phyloP scores from a whole-genome alignment of 1,140 invertebrate species.

The Phymastichus coffea region DNA sequence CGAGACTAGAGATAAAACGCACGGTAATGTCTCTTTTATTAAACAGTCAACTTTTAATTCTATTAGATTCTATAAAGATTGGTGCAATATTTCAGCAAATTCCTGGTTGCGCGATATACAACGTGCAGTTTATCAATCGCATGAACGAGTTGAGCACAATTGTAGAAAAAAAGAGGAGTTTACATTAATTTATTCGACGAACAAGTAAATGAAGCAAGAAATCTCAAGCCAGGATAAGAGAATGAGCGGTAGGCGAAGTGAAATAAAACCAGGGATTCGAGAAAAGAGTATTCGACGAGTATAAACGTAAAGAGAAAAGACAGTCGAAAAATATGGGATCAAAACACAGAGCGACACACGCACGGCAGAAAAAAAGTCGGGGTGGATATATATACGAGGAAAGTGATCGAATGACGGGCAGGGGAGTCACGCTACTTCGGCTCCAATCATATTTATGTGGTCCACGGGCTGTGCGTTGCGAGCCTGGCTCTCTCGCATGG shows the following conservation, averaged over 20 bases:
- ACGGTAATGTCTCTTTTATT: slow-evolving; percentile 51
- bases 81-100: no score
- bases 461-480: no score
- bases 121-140: no score
- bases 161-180: no score
- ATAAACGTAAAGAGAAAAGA: not conserved
- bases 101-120: no score
- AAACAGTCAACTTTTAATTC: no score
- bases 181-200: not conserved
- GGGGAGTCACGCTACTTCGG: slow-evolving; percentile 37
- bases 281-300: not conserved
- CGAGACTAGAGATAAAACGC: slow-evolving; percentile 43
- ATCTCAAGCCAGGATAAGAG: no score
- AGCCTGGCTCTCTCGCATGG: no score
- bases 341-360: not conserved
- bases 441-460: slow-evolving; percentile 55
- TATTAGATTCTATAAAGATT: no score
- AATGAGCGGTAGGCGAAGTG: no score
- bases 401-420: not conserved
- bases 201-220: slow-evolving; percentile 9
- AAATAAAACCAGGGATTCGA: not conserved
- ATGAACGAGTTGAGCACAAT: no score
- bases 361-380: not conserved
- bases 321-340: not conserved
- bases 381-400: not conserved